A percentile compares a stretch with the other conserved stretches of the same genome.
phyloP scores from a whole-genome alignment of 2,888 invertebrate species.

The Dinocampus coccinellae region DNA sequence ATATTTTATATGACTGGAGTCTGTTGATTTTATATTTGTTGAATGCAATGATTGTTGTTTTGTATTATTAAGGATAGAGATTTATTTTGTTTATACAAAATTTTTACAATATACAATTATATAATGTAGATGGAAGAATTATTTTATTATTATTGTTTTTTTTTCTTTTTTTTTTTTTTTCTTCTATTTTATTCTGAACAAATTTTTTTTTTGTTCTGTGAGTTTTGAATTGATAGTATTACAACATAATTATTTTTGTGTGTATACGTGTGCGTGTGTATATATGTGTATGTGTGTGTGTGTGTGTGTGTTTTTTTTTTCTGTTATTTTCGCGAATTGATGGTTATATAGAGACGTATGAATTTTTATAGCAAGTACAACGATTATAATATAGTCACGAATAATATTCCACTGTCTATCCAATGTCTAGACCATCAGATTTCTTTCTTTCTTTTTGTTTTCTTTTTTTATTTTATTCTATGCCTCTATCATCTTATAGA shows the following conservation, averaged over 20 bases:
- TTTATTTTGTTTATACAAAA: too few species aligned
- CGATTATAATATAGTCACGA: slow-evolving; percentile 2
- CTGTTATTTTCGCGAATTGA: background rate
- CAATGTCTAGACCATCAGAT: slow-evolving; percentile 25
- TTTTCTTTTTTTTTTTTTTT: background rate
- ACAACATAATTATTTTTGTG: too few species aligned
- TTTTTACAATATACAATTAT: too few species aligned
- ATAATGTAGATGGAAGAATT: too few species aligned
- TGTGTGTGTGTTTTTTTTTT: background rate
- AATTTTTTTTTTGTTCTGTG: background rate
- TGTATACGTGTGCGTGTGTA: too few species aligned
- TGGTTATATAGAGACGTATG: background rate
- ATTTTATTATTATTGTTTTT: background rate
- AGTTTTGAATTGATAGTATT: background rate
- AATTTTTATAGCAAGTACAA: slow-evolving; percentile 12
- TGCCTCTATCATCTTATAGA: slow-evolving; percentile 25
- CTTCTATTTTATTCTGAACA: background rate
- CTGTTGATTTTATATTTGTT: background rate
- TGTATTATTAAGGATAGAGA: too few species aligned
- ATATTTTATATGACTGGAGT: background rate
- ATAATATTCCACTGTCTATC: slow-evolving; percentile 20
- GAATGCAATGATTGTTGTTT: too few species aligned
- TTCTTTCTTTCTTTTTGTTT: slow-evolving; percentile 27
- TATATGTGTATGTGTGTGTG: too few species aligned
- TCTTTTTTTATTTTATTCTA: too few species aligned